A percentile compares a stretch with the other conserved stretches of the same genome.
Evolutionary conservation across 2,888 invertebrate species (phyloP).

Genomic region (Nephrotoma guestfalica): DNA sequence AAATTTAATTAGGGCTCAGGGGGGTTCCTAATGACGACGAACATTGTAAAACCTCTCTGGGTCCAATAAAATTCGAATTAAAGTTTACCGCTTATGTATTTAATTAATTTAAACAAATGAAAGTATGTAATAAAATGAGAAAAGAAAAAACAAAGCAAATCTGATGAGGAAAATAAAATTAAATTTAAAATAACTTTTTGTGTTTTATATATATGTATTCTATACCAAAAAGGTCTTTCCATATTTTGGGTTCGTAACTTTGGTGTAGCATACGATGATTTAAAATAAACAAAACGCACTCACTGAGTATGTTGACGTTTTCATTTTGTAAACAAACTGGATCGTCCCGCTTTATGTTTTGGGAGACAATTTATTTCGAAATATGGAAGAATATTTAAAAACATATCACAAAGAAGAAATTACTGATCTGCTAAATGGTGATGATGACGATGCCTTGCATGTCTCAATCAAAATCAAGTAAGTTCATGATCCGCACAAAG

Average conservation of each 20-base stretch:
- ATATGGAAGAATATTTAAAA: slow-evolving; percentile 39
- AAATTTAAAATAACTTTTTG: not conserved
- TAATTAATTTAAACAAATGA: not conserved
- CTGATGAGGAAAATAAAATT: not conserved
- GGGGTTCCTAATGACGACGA: no score
- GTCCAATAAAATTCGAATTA: not conserved
- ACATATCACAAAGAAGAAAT: slow-evolving; percentile 46
- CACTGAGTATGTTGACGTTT: not conserved
- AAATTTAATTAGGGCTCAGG: not conserved
- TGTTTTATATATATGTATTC: not conserved
- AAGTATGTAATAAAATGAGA: not conserved
- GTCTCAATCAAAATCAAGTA: slow-evolving; percentile 58
- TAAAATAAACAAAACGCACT: not conserved
- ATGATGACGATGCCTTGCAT: slow-evolving; percentile 40
- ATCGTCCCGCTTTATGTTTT: not conserved
- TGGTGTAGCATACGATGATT: not conserved
- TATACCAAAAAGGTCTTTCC: not conserved
- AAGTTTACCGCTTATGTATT: not conserved
- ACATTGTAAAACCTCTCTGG: not conserved
- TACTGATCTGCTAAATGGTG: slow-evolving; percentile 41
- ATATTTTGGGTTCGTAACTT: not conserved
- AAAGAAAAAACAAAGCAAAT: not conserved
- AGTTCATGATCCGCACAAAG: slow-evolving; percentile 19
- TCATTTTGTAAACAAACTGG: not conserved
- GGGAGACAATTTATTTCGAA: not conserved